Evolutionary conservation across 1,140 invertebrate species (phyloP), one percentile per base, ranked within the genome.

Genomic region (Drosophila lacertosa): DNA sequence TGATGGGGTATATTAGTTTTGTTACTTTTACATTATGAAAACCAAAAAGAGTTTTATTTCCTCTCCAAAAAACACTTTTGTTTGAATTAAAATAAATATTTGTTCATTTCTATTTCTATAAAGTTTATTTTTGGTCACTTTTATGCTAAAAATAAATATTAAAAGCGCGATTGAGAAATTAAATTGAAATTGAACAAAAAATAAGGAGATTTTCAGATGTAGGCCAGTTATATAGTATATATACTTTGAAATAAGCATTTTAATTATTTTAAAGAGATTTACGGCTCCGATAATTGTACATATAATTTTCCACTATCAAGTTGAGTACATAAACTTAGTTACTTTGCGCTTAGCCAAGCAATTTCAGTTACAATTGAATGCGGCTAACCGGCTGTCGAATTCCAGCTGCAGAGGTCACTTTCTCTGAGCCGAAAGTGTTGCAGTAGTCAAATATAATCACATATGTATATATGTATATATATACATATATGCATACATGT

Each of bases 291-390:
- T 2, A 60, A 3, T 18, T 10, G n/a, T n/a, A 10, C 9, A n/a
- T 13, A 48, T 11, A 15, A 2, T 32, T 51, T 3, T 32, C 11
- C 11, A 37, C 15, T 33, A 20, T 11, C 50, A 69, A 69, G 40
- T 40, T 40, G 16, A 0, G 20, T 63, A 42, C 37, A 2, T 15
- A 67, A 35, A 42, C 44, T 9, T 33, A 44, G 33, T 74, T 62
- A 77, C 54, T 70, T 76, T 81, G 29, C 57, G 80, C 81, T 77
- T 78, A 74, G 60, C 26, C 65, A 74, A 70, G 77, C 82, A 74
- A 26, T 66, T 44, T 20, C 44, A 47, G 20, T 29, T 55, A 13
- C 39, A 71, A 50, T 44, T 60, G 40, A 50, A 37, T 35, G 37
- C 24, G 15, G 47, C 48, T 33, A 53, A 74, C 60, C 57, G 59